Conservation (phyloP, 2,797 vertebrate species). For the Bryconaethiops microstoma region DNA sequence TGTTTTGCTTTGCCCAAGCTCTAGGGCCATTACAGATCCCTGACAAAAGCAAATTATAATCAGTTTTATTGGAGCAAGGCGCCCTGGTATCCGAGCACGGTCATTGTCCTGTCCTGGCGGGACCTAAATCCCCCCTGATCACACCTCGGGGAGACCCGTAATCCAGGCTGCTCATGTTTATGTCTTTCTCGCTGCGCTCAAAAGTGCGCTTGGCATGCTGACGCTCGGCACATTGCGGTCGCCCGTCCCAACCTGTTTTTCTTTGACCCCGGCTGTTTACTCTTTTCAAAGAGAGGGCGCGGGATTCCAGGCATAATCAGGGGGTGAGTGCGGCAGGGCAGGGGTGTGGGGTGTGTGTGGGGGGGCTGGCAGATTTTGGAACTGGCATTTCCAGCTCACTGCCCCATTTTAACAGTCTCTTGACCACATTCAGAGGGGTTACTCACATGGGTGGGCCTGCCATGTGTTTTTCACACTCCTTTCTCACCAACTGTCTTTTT, state of each 20-base stretch:
- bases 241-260: slow-evolving; percentile 56
- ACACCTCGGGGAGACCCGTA: slow-evolving; percentile 73
- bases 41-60: slow-evolving; percentile 77
- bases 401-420: slow-evolving; percentile 61
- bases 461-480: slow-evolving; percentile 29
- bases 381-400: slow-evolving; percentile 58
- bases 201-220: slow-evolving; percentile 72
- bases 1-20: slow-evolving; percentile 64
- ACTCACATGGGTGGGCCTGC: slow-evolving; percentile 40
- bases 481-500: slow-evolving; percentile 2
- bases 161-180: slow-evolving; percentile 76
- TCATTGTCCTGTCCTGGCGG: slow-evolving; percentile 72
- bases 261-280: slow-evolving; percentile 67
- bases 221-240: slow-evolving; percentile 62
- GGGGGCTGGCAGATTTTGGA: slow-evolving; percentile 39
- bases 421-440: slow-evolving; percentile 53
- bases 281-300: slow-evolving; percentile 66
- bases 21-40: slow-evolving; percentile 58
- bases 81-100: slow-evolving; percentile 69
- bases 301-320: slow-evolving; percentile 65
- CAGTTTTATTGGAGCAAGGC: slow-evolving; percentile 71
- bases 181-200: slow-evolving; percentile 72
- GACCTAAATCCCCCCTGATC: slow-evolving; percentile 80
- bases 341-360: slow-evolving; percentile 18
- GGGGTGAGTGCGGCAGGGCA: slow-evolving; percentile 26